These are phyloP conservation scores for Papilio machaon DNA, from an alignment of 1,140 invertebrate species.

Conservation along the genomic window DNA sequence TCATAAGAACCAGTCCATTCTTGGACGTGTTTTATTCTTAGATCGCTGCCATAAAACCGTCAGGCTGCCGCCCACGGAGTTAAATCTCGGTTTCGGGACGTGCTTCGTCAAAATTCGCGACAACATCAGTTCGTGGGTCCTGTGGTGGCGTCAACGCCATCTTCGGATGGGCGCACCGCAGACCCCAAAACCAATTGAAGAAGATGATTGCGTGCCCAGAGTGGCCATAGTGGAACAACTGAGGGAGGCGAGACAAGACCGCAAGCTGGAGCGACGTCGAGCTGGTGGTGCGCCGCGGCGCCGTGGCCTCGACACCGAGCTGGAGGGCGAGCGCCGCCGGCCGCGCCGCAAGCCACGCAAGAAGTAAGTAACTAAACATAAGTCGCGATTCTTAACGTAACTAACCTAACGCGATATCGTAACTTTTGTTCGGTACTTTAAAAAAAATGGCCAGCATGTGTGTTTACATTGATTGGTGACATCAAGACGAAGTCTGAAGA, in stretches of 20 bases:
- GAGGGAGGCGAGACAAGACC: slow-evolving; percentile 56
- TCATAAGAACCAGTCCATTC: slow-evolving; percentile 48
- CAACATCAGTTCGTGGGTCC: slow-evolving; percentile 76
- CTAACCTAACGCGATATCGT: neutral
- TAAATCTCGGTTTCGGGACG: slow-evolving; percentile 45
- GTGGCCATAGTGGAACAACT: slow-evolving; percentile 67
- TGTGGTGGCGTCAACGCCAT: slow-evolving; percentile 79
- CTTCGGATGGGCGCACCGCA: slow-evolving; percentile 80
- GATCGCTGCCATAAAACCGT: slow-evolving; percentile 48
- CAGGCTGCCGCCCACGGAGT: slow-evolving; percentile 56
- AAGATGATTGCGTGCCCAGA: slow-evolving; percentile 68
- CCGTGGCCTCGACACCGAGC: slow-evolving; percentile 70
- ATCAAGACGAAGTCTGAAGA: neutral
- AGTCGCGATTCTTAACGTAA: neutral
- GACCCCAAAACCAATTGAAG: slow-evolving; percentile 73
- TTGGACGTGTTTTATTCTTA: slow-evolving; percentile 49
- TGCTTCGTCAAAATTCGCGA: slow-evolving; percentile 74
- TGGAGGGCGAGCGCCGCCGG: slow-evolving; percentile 67
- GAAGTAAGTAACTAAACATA: slow-evolving; percentile 53
- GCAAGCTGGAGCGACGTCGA: slow-evolving; percentile 68
- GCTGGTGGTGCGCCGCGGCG: slow-evolving; percentile 60
- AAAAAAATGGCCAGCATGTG: neutral
- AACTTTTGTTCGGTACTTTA: neutral
- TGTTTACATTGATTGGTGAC: neutral
- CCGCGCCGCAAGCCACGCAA: slow-evolving; percentile 63